phyloP scores from a whole-genome alignment of 2,888 invertebrate species.

The Watsonalla binaria region DNA sequence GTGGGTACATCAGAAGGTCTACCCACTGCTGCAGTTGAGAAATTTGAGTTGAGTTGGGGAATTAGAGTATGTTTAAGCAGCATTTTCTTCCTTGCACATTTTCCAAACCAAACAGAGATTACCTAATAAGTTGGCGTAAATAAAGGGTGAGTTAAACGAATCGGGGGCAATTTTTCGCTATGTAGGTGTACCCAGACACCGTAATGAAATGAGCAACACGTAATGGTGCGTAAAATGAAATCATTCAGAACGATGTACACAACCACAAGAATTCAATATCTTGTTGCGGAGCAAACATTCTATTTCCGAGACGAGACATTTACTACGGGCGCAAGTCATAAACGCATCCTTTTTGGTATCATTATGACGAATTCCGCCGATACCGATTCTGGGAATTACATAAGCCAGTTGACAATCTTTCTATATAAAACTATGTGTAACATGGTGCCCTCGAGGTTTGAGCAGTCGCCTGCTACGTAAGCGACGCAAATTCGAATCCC shows the following conservation, averaged over 20 bases:
- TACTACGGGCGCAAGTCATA: conserved; percentile 1
- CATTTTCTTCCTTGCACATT: background rate
- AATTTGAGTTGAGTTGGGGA: too few relatives aligned
- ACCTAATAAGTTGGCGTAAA: conserved; percentile 2
- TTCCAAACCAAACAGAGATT: background rate
- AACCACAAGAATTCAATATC: conserved; percentile 44
- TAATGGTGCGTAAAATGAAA: conserved; percentile 50
- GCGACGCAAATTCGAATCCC: too few relatives aligned
- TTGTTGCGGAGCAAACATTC: conserved; percentile 43
- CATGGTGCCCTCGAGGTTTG: too few relatives aligned
- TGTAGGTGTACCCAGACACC: conserved; percentile 8
- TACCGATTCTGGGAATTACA: too few relatives aligned
- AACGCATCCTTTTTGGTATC: background rate
- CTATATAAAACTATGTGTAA: too few relatives aligned
- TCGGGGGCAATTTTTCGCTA: conserved; percentile 12
- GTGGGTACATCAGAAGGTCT: too few relatives aligned
- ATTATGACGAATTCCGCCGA: too few relatives aligned
- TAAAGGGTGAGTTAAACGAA: conserved; percentile 6
- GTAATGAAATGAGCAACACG: conserved; percentile 28
- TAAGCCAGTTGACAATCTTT: too few relatives aligned
- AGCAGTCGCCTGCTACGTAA: too few relatives aligned
- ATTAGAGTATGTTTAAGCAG: too few relatives aligned
- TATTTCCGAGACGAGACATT: conserved; percentile 29
- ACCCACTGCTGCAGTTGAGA: too few relatives aligned
- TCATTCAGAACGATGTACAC: conserved; percentile 41